Evolutionary conservation across 2,113 vertebrate species (phyloP).

Genomic region (Gallinago jamesoni): DNA sequence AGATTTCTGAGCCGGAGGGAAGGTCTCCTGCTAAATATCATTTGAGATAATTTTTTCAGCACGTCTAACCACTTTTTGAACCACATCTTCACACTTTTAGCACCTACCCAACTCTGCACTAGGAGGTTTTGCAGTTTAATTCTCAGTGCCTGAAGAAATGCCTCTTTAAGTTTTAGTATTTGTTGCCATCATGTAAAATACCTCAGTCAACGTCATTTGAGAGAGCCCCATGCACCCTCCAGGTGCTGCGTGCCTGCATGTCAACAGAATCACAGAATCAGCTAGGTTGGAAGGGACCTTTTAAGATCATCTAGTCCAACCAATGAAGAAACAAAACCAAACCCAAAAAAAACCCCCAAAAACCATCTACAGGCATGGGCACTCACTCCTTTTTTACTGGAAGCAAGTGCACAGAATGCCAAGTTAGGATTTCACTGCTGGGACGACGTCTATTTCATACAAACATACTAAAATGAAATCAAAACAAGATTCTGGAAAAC

Average conservation of each 20-base stretch:
- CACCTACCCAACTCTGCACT: not conserved
- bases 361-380: not conserved
- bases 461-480: not conserved
- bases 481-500: slow-evolving; percentile 3
- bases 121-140: not conserved
- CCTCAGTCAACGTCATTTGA: not conserved
- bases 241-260: not conserved
- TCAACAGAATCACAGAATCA: too few relatives aligned
- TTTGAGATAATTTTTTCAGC: not conserved
- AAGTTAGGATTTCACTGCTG: not conserved
- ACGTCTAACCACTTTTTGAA: not conserved
- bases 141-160: not conserved
- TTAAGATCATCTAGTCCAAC: too few relatives aligned
- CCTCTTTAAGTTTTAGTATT: not conserved
- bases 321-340: too few relatives aligned
- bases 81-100: not conserved
- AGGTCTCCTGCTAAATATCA: not conserved
- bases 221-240: not conserved
- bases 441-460: not conserved
- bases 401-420: not conserved
- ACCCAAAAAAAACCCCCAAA: too few relatives aligned
- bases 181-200: not conserved
- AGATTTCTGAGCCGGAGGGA: not conserved
- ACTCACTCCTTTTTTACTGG: not conserved
- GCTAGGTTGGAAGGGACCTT: too few relatives aligned